These are phyloP conservation scores for Sipha flava DNA, from an alignment of 1,140 invertebrate species.

Conservation along the genomic window DNA sequence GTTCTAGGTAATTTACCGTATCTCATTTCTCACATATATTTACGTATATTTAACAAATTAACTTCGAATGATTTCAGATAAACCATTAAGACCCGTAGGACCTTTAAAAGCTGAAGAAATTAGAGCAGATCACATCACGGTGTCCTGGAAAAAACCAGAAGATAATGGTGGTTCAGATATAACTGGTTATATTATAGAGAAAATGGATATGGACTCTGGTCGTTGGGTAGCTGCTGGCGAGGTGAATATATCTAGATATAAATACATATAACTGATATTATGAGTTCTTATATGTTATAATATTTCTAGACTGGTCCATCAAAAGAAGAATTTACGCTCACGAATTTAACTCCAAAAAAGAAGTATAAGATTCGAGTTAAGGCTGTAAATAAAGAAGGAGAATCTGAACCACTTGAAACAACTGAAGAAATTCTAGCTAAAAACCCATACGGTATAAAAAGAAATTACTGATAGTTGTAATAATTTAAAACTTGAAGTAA, in stretches of 20 bases:
- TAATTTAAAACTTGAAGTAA: background rate
- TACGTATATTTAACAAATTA: background rate
- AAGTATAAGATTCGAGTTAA: conserved; percentile 98
- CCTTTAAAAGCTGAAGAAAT: conserved; percentile 81
- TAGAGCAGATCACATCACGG: conserved; percentile 78
- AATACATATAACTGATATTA: background rate
- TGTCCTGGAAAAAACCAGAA: conserved; percentile 90
- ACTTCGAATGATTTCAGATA: conserved; percentile 51
- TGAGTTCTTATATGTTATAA: background rate
- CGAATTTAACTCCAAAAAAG: conserved; percentile 90
- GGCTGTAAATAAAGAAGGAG: conserved; percentile 96
- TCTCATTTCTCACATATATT: background rate
- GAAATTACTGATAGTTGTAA: background rate
- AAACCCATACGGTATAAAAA: conserved; percentile 81
- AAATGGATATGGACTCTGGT: conserved; percentile 88
- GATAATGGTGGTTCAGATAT: conserved; percentile 89
- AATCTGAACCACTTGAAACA: conserved; percentile 90
- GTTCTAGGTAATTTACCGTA: conserved; percentile 59
- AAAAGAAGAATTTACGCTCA: conserved; percentile 73
- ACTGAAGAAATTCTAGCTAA: conserved; percentile 80
- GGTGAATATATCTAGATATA: conserved; percentile 44
- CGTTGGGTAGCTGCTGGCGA: conserved; percentile 87
- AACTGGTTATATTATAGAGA: conserved; percentile 93
- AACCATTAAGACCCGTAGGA: conserved; percentile 73
- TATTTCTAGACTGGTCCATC: conserved; percentile 48